phyloP scores from a whole-genome alignment of 2,113 vertebrate species.

The Alligator mississippiensis region DNA sequence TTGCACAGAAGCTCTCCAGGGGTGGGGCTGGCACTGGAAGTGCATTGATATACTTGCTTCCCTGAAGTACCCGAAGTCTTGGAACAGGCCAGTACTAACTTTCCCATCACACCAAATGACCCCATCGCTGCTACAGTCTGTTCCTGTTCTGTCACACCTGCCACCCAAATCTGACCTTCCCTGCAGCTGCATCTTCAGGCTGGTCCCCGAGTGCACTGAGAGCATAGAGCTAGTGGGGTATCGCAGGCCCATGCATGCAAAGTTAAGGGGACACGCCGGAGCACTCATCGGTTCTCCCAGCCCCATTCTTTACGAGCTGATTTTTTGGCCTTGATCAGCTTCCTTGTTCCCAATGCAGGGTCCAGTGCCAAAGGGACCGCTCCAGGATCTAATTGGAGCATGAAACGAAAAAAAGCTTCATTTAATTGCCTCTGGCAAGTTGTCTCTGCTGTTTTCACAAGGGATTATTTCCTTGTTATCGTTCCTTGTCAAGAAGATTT shows the following conservation, averaged over 20 bases:
- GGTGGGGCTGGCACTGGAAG: neutral
- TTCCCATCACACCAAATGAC: neutral
- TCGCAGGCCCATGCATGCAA: neutral
- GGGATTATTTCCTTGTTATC: rapidly evolving
- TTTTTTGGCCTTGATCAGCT: neutral
- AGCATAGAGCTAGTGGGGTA: neutral
- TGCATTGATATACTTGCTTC: neutral
- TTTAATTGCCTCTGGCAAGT: neutral
- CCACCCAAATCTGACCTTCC: neutral
- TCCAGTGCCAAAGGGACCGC: neutral
- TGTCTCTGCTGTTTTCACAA: rapidly evolving
- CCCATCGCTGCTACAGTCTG: neutral
- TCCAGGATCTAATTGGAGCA: neutral
- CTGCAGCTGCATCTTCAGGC: neutral
- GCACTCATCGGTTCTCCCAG: neutral
- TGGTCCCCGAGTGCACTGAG: neutral
- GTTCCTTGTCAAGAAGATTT: rapidly evolving
- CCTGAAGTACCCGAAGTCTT: rapidly evolving
- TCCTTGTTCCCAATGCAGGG: neutral
- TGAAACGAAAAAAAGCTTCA: neutral
- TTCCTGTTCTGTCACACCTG: neutral
- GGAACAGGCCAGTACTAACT: neutral
- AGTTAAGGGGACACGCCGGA: neutral
- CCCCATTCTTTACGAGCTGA: neutral
- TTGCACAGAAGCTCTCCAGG: neutral